A percentile compares a stretch with the other conserved stretches of the same genome.
Evolutionary conservation across 2,797 vertebrate species (phyloP).

Genomic region (Ptychadena robeensis): DNA sequence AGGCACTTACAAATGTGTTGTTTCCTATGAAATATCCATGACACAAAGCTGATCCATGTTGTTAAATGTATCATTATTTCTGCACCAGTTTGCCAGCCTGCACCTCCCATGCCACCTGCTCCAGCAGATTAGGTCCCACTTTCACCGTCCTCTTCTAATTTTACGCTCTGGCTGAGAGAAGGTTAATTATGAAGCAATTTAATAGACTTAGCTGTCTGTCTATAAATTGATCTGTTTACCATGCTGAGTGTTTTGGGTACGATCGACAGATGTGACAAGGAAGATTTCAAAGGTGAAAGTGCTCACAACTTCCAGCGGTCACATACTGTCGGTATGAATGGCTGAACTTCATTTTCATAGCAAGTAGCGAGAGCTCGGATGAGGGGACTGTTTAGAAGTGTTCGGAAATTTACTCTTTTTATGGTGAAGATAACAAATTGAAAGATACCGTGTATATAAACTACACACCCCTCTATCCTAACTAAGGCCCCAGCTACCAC

Average conservation of each 20-base stretch:
- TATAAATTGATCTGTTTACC: constrained; percentile 19
- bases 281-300: background rate
- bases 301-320: background rate
- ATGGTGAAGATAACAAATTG: no score
- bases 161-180: background rate
- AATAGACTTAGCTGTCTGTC: background rate
- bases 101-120: background rate
- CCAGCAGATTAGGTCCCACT: background rate
- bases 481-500: no score
- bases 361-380: no score
- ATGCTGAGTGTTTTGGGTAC: background rate
- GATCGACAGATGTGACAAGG: background rate
- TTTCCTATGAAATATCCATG: background rate
- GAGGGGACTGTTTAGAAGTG: background rate
- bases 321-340: background rate
- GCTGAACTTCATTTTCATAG: background rate
- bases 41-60: background rate
- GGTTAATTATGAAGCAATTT: constrained; percentile 3
- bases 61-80: background rate
- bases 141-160: background rate
- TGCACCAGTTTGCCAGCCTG: background rate
- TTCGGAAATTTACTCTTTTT: background rate
- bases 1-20: background rate
- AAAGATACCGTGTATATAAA: no score
- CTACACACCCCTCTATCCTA: no score